A percentile compares a stretch with the other conserved stretches of the same genome.
phyloP scores from a whole-genome alignment of 1,140 invertebrate species.

The Aphis gossypii region DNA sequence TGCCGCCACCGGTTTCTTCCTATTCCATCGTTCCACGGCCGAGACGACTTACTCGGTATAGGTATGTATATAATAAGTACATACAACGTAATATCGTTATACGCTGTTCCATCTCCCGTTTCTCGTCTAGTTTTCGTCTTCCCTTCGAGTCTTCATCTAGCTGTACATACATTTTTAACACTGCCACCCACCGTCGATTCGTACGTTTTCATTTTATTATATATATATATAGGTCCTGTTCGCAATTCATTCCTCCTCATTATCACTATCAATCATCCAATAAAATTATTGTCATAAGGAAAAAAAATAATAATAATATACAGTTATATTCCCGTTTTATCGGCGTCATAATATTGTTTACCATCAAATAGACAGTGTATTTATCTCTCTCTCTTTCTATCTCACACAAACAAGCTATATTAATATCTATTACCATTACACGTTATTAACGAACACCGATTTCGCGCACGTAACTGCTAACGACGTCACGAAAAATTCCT shows the following conservation, averaged over 20 bases:
- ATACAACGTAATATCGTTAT: not conserved
- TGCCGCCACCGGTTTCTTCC: not conserved
- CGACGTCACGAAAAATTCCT: not conserved
- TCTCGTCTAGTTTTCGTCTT: not conserved
- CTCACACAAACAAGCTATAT: not conserved
- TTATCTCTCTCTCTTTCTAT: not conserved
- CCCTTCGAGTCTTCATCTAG: not conserved
- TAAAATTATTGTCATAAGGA: not conserved
- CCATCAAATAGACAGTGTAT: not conserved
- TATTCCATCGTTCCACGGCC: not conserved
- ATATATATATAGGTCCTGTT: not conserved
- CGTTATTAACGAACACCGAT: not conserved
- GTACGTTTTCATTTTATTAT: not conserved
- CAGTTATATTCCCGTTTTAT: not conserved
- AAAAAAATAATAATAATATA: not conserved
- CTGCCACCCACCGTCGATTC: too few species aligned
- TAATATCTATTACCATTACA: not conserved
- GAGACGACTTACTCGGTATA: not conserved
- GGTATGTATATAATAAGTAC: too few species aligned
- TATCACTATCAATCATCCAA: not conserved
- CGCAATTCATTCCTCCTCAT: not conserved
- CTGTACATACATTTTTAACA: not conserved
- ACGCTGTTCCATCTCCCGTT: not conserved
- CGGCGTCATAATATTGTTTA: not conserved
- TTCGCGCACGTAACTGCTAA: not conserved